Percentiles rank a stretch among this genome's conserved stretches.
Evolutionary conservation across 2,888 invertebrate genomes (phyloP).

Genomic region (Heteromurus nitidus): DNA sequence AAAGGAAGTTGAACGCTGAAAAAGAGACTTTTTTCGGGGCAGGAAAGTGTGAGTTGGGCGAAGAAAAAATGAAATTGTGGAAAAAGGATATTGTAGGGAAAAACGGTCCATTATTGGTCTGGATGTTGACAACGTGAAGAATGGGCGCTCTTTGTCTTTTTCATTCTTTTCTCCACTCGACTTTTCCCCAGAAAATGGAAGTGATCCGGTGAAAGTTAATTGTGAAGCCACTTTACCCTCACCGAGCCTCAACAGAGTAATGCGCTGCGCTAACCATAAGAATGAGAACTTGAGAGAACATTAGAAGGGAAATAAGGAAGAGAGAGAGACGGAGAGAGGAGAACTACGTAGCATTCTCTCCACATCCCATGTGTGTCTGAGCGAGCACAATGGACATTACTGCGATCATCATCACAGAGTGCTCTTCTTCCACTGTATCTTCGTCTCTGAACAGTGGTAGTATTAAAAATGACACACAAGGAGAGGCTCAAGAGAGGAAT

Average conservation of each 20-base stretch:
- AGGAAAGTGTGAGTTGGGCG: background rate
- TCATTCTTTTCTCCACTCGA: slow-evolving; percentile 50
- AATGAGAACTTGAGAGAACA: background rate
- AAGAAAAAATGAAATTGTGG: slow-evolving; percentile 38
- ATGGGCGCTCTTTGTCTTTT: slow-evolving; percentile 63
- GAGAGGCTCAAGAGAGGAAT: slow-evolving; percentile 59
- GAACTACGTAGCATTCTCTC: slow-evolving; percentile 38
- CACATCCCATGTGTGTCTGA: slow-evolving; percentile 44
- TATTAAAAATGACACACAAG: slow-evolving; percentile 63
- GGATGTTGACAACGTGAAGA: slow-evolving; percentile 64
- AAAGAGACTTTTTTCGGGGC: background rate
- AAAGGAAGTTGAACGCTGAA: background rate
- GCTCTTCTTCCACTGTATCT: slow-evolving; percentile 51
- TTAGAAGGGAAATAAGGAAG: slow-evolving; percentile 6
- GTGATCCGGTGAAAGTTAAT: slow-evolving; percentile 66
- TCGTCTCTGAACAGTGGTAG: slow-evolving; percentile 44
- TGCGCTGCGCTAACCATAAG: slow-evolving; percentile 1
- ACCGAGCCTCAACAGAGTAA: slow-evolving; percentile 32
- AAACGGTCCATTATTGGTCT: slow-evolving; percentile 65
- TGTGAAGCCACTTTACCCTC: slow-evolving; percentile 61
- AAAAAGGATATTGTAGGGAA: slow-evolving; percentile 27
- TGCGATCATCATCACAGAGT: slow-evolving; percentile 58
- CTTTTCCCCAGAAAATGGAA: slow-evolving; percentile 53
- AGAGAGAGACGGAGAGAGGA: background rate
- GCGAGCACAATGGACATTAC: slow-evolving; percentile 61